These are phyloP conservation scores for Ptychochromis oligacanthus DNA, from an alignment of 2,113 vertebrate genomes.

Conservation along the genomic window DNA sequence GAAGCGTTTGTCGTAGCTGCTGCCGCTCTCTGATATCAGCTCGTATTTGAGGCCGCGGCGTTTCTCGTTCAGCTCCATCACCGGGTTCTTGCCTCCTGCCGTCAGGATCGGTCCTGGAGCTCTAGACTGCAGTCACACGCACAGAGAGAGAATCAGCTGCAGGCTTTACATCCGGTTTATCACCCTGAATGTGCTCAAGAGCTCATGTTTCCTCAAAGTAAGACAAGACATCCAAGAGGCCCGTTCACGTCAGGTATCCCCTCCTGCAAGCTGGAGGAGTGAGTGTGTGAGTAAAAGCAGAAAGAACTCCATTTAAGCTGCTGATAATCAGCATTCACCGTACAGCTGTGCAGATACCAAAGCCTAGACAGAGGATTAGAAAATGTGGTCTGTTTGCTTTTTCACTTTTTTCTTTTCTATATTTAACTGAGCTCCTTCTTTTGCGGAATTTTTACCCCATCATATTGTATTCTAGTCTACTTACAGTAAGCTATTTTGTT, in stretches of 20 bases:
- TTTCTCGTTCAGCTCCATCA: slow-evolving; percentile 97
- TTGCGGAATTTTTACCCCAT: not conserved
- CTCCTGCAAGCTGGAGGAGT: not conserved
- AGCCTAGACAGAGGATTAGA: not conserved
- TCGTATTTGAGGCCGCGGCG: slow-evolving; percentile 93
- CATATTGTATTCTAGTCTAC: not conserved
- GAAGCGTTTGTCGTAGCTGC: slow-evolving; percentile 93
- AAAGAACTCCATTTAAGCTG: not conserved
- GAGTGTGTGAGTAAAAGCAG: not conserved
- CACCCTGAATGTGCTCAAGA: not conserved
- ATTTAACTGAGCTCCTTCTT: not conserved
- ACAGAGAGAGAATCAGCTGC: not conserved
- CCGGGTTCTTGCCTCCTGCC: slow-evolving; percentile 92
- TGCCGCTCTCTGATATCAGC: slow-evolving; percentile 91
- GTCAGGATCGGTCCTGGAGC: slow-evolving; percentile 95
- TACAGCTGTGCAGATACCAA: not conserved
- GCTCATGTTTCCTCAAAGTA: not conserved
- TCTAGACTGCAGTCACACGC: slow-evolving; percentile 80
- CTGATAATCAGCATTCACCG: not conserved
- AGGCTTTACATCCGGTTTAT: not conserved
- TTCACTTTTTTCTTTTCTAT: not conserved
- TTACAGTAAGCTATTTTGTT: not conserved
- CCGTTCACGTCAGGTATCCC: not conserved
- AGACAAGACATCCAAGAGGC: not conserved
- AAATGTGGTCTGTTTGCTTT: not conserved